These are phyloP conservation scores for Drosophila lini DNA, from an alignment of 1,140 invertebrate species.

Conservation along the genomic window DNA sequence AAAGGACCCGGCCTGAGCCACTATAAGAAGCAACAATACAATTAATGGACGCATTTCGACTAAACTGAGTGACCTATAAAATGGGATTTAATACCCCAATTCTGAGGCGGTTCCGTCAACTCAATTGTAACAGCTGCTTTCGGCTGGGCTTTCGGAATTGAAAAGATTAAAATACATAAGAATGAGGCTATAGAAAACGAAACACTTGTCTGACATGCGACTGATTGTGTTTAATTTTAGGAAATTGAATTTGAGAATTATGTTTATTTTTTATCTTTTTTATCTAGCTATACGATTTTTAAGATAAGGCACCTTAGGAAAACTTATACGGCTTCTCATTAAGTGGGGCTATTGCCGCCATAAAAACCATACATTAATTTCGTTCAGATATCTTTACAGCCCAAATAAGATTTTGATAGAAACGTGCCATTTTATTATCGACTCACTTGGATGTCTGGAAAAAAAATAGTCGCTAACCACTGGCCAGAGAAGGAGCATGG, in stretches of 20 bases:
- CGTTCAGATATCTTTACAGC: slow-evolving; percentile 3
- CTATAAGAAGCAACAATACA: slow-evolving; percentile 28
- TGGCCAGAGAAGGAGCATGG: background rate
- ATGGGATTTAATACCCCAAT: background rate
- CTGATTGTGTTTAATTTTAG: background rate
- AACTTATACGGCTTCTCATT: background rate
- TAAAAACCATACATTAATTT: background rate
- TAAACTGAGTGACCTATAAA: slow-evolving; percentile 17
- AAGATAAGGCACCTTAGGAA: background rate
- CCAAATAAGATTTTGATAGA: background rate
- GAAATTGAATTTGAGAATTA: background rate
- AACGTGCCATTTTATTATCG: background rate
- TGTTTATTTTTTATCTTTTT: background rate
- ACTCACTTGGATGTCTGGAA: background rate
- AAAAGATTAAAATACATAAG: background rate
- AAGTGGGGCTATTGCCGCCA: background rate
- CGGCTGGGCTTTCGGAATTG: background rate
- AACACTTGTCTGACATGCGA: background rate
- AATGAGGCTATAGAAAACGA: slow-evolving; percentile 3
- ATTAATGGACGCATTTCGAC: slow-evolving; percentile 23
- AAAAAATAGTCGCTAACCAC: background rate
- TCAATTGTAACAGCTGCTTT: slow-evolving; percentile 4
- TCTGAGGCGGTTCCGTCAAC: background rate
- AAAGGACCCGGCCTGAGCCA: background rate
- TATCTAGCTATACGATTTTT: background rate